Evolutionary conservation across 2,888 invertebrate genomes (phyloP).

Genomic region (Galeopsomyia nigrocyanea): DNA sequence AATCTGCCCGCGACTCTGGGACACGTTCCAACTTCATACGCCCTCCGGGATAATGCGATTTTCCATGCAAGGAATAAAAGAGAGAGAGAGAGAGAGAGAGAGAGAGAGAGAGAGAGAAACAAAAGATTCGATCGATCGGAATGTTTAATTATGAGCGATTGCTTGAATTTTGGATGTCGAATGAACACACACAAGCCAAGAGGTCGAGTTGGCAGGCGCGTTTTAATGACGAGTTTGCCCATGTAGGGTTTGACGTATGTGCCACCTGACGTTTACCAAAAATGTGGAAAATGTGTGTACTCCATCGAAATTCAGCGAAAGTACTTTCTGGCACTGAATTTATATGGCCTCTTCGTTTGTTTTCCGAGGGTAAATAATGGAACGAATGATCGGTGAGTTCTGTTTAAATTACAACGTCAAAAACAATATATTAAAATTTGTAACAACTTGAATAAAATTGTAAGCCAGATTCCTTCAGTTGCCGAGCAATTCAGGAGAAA

Average conservation of each 20-base stretch:
- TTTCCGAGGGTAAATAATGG: too few relatives aligned
- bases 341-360: too few relatives aligned
- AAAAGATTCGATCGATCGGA: slow-evolving; percentile 7
- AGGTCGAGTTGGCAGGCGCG: slow-evolving; percentile 7
- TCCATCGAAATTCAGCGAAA: too few relatives aligned
- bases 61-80: neutral
- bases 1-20: neutral
- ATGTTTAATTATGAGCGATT: slow-evolving; percentile 13
- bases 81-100: neutral
- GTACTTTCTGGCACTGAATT: too few relatives aligned
- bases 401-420: too few relatives aligned
- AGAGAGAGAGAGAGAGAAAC: neutral
- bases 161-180: slow-evolving; percentile 11
- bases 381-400: too few relatives aligned
- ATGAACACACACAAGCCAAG: slow-evolving; percentile 15
- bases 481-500: too few relatives aligned
- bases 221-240: slow-evolving; percentile 26
- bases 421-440: too few relatives aligned
- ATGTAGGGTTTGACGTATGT: too few relatives aligned
- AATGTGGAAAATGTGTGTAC: too few relatives aligned
- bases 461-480: too few relatives aligned
- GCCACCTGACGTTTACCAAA: neutral
- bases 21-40: neutral
- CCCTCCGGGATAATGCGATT: slow-evolving; percentile 21
- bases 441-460: too few relatives aligned